Base-by-base conservation (phyloP, 2,888 invertebrate genomes). In the Meta bourneti region DNA sequence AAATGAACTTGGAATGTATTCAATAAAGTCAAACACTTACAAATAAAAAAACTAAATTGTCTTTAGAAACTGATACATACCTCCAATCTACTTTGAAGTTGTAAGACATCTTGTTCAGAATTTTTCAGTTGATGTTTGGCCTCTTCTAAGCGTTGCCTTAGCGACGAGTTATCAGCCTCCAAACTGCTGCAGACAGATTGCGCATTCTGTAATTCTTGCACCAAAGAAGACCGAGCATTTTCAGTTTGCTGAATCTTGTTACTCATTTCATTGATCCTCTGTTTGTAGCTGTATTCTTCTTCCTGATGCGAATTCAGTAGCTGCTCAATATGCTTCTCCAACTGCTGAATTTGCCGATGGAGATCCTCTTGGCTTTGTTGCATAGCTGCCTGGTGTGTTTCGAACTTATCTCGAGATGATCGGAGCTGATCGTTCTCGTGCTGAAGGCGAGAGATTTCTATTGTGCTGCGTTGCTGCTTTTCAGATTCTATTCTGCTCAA, bases 261-360 rank as follows among this genome's bases (percentile, higher is more conserved):
- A 71, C 96, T 94, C 94, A 96, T 96, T 94, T 95, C 95, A 49
- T 95, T 95, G 51, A 96, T 93, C 87, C 94, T 94, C 93, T 95
- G 93, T 74, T 94, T 88, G 88, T 94, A 93, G 52, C 92, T 90
- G 51, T 92, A 93, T 52, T 93, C 93, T 34, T 93, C 93, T 61
- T 93, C 93, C 69, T 94, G 93, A 51, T 84, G 92, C 77, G 88
- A 89, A 61, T 54, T 93, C 9, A 86, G 77, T 78, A 91, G 82
- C 83, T 92, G 82, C 87, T 91, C 93, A 93, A 97, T 96, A 93
- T 96, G 96, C 94, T 96, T 95, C 94, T 97, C 97, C 95, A 97
- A 95, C 94, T 97, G 96, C 90, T 96, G 96, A 19, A 96, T 95
- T 93, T 97, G 96, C 7, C 80, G 79, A 48, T 77, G 96, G 80